These are phyloP conservation scores for Megaustenia siamemsis DNA, from an alignment of 2,888 invertebrate species.

Conservation along the genomic window DNA sequence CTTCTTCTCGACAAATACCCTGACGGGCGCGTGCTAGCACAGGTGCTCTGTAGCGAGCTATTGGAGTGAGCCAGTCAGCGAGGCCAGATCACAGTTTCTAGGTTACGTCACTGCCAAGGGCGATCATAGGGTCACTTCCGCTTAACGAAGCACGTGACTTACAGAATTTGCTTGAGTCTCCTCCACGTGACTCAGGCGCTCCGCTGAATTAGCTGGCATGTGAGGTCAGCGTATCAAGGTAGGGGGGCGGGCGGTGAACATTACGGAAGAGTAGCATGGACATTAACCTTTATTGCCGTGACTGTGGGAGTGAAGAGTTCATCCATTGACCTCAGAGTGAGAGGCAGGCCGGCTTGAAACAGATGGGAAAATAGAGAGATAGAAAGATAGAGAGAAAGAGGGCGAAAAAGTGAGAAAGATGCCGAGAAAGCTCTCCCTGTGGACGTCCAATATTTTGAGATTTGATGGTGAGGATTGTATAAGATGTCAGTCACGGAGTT, in stretches of 20 bases:
- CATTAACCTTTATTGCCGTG: no score
- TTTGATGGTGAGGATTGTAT: no score
- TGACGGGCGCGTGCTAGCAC: slow-evolving; percentile 27
- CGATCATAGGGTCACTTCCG: slow-evolving; percentile 49
- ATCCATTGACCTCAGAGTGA: no score
- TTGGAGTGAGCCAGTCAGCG: slow-evolving; percentile 37
- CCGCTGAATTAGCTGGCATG: slow-evolving; percentile 29
- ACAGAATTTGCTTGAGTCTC: slow-evolving; percentile 43
- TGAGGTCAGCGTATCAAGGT: slow-evolving; percentile 15
- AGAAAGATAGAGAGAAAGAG: neutral
- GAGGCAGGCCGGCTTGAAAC: neutral
- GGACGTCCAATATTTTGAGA: no score
- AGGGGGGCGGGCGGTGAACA: neutral
- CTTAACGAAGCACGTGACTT: slow-evolving; percentile 44
- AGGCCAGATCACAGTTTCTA: slow-evolving; percentile 26
- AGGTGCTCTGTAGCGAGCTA: slow-evolving; percentile 43
- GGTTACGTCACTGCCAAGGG: slow-evolving; percentile 43
- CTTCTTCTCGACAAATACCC: neutral
- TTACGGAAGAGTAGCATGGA: neutral
- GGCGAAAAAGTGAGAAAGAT: neutral
- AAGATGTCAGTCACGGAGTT: no score
- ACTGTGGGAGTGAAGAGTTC: no score
- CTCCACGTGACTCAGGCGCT: slow-evolving; percentile 11
- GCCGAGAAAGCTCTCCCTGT: neutral
- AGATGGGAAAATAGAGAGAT: neutral